Conservation (phyloP, 2,797 vertebrate genomes). For the Chaenodraco wilsoni region DNA sequence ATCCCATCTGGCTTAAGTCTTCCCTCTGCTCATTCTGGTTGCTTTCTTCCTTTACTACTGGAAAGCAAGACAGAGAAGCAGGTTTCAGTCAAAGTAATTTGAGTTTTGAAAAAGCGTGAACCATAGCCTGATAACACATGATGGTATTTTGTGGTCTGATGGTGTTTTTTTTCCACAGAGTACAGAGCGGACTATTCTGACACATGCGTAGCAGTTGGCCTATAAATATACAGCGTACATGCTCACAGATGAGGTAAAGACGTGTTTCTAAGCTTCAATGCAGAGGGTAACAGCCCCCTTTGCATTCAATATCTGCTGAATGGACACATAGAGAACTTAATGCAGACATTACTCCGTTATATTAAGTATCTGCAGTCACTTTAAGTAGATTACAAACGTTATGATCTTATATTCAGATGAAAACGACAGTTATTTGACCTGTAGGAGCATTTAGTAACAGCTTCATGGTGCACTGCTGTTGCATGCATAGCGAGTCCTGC, state of each 20-base stretch:
- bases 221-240: conserved; percentile 39
- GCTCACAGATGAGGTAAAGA: conserved; percentile 27
- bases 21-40: conserved; percentile 98
- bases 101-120: conserved; percentile 48
- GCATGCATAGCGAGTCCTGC: conserved; percentile 21
- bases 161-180: conserved; percentile 40
- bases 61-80: conserved; percentile 88
- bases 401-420: conserved; percentile 4
- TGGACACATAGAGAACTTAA: background rate
- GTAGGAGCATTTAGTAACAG: conserved; percentile 28
- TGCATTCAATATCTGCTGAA: background rate
- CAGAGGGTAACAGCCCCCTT: background rate
- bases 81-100: conserved; percentile 79
- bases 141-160: conserved; percentile 8
- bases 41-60: conserved; percentile 99
- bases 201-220: conserved; percentile 58
- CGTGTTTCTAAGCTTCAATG: conserved; percentile 17
- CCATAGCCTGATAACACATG: conserved; percentile 29
- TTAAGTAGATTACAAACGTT: background rate
- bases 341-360: background rate
- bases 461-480: conserved; percentile 12
- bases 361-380: conserved; percentile 2
- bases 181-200: conserved; percentile 61
- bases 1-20: conserved; percentile 96
- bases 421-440: conserved; percentile 29